Conservation (phyloP, 2,888 invertebrate genomes). For the Drosophila mulleri region DNA sequence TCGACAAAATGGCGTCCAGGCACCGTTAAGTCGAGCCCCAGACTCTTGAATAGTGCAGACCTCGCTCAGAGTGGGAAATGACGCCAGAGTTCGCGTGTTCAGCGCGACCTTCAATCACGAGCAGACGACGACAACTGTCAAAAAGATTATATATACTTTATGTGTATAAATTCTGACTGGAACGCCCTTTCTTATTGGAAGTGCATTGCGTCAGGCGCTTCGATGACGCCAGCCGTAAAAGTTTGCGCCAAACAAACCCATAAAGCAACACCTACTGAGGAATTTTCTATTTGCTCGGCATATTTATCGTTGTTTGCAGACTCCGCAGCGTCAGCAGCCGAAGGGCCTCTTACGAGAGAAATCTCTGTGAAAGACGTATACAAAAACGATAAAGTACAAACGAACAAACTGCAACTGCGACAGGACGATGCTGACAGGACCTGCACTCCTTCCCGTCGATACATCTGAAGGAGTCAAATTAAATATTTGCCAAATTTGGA, state of each 20-base stretch:
- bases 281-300: neutral
- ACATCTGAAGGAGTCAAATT: neutral
- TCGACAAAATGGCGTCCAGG: conserved; percentile 50
- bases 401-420: neutral
- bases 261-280: conserved; percentile 33
- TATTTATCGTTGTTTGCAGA: conserved; percentile 31
- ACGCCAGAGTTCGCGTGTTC: conserved; percentile 52
- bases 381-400: neutral
- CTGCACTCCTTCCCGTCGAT: no score
- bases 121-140: conserved; percentile 3
- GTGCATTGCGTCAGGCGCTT: conserved; percentile 38
- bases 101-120: conserved; percentile 33
- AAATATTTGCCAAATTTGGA: no score
- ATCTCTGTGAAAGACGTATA: neutral
- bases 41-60: conserved; percentile 20
- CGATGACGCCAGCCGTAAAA: conserved; percentile 35
- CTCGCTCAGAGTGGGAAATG: conserved; percentile 21
- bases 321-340: conserved; percentile 22
- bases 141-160: neutral
- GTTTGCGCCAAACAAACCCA: conserved; percentile 5
- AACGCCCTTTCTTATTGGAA: conserved; percentile 12
- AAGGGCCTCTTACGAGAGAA: neutral
- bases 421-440: neutral
- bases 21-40: conserved; percentile 32
- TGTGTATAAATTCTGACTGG: conserved; percentile 1